Percentiles rank a stretch among this genome's conserved stretches.
Conservation (phyloP, 2,888 invertebrate genomes). For the Odiellus spinosus region DNA sequence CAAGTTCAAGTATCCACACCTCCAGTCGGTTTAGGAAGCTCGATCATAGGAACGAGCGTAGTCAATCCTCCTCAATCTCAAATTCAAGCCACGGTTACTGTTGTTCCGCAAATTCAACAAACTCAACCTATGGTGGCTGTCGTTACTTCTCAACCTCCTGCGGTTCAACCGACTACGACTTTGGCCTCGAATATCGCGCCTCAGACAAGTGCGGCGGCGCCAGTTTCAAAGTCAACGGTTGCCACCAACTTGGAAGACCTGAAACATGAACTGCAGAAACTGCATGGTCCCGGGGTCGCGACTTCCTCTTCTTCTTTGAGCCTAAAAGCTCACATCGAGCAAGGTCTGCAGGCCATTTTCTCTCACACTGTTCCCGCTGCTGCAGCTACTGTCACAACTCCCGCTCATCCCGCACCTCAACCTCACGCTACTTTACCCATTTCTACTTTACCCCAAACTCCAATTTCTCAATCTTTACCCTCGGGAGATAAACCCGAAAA, state of each 20-base stretch:
- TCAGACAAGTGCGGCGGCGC: not conserved
- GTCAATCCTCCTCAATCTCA: no score
- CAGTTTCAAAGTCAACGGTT: not conserved
- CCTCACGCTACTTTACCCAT: not conserved
- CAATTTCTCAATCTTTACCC: not conserved
- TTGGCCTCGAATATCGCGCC: not conserved
- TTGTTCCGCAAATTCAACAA: no score
- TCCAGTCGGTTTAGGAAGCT: no score
- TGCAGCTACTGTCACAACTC: conserved; percentile 2
- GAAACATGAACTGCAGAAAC: conserved; percentile 9
- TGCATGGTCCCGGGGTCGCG: not conserved
- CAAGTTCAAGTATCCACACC: no score
- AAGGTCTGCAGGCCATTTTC: conserved; percentile 4
- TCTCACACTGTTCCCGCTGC: conserved; percentile 1
- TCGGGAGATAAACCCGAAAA: no score
- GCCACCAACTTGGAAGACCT: conserved; percentile 9
- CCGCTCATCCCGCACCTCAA: conserved; percentile 4
- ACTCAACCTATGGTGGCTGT: no score
- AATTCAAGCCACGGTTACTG: no score
- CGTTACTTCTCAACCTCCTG: not conserved
- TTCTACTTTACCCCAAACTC: not conserved
- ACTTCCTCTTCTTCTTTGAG: conserved; percentile 11
- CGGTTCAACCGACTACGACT: not conserved
- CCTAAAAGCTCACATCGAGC: not conserved
- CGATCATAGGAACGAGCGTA: no score